Evolutionary conservation across 2,888 invertebrate species (phyloP), one percentile per base, ranked within the genome.

Genomic region (Troglohyphantes excavatus): DNA sequence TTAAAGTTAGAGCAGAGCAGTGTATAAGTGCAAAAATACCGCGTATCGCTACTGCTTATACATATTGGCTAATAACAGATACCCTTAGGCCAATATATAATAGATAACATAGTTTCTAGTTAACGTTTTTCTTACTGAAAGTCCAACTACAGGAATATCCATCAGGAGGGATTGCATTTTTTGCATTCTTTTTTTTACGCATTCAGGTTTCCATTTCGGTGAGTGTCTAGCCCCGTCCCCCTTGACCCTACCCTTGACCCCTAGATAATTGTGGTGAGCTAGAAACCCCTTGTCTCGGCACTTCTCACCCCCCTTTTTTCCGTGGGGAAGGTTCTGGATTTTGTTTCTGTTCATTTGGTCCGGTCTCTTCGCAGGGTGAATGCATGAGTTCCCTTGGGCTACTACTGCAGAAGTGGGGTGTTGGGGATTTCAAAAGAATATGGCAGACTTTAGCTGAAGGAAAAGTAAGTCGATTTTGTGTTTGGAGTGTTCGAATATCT

Each of bases 161-260:
- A 39, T 39, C 13, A 39, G n/a, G n/a, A n/a, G n/a, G n/a, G 39
- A 39, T 39, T 39, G 3, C 9, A 6, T 39, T 39, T 39, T 39
- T 39, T 39, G 7, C 39, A 39, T 39, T 39, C 13, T 7, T n/a
- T 13, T 3, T 13, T 39, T 13, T 13, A 39, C 7, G 21, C 9
- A 21, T 29, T n/a, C 61, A 29, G 29, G 59, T 75, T 75, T 75
- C 53, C 11, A 59, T 61, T 75, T 73, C 53, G 26, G 72, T 43
- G 43, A 73, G 46, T 53, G 53, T 2, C 13, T 53, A 2, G n/a
- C 53, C 39, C 53, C 27, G 23, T 70, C 68, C 29, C 33, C 59
- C 33, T 33, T 82, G 82, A 82, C 82, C 82, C 26, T n/a, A 23
- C 53, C 39, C 53, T 53, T 68, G 53, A 65, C 59, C 53, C 68